A percentile compares a stretch with the other conserved stretches of the same genome.
Evolutionary conservation across 2,113 vertebrate species (phyloP).

Genomic region (Eira barbara): DNA sequence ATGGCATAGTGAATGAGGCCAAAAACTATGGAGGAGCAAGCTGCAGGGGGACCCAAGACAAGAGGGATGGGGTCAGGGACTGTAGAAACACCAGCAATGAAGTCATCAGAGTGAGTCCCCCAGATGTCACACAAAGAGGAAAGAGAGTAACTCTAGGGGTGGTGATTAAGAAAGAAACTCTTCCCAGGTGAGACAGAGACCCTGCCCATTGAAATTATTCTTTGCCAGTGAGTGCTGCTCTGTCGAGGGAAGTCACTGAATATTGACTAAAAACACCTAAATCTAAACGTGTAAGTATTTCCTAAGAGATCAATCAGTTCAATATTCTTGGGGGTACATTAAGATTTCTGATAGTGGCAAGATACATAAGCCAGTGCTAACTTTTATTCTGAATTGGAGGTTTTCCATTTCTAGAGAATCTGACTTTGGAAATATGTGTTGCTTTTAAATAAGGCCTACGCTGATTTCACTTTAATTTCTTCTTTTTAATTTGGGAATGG

Average conservation of each 20-base stretch:
- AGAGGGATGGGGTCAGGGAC: background rate
- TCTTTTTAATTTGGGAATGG: background rate
- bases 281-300: background rate
- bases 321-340: background rate
- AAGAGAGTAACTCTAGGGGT: background rate
- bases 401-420: background rate
- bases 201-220: background rate
- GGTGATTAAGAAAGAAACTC: background rate
- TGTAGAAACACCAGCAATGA: background rate
- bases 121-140: background rate
- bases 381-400: background rate
- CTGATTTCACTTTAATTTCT: background rate
- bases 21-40: background rate
- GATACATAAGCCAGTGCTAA: background rate
- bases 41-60: background rate
- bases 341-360: background rate
- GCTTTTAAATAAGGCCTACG: conserved; percentile 14
- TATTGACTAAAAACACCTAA: background rate
- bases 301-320: background rate
- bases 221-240: background rate
- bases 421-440: background rate
- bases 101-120: background rate
- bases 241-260: background rate
- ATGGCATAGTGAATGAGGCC: background rate
- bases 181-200: background rate